phyloP scores from a whole-genome alignment of 1,140 invertebrate genomes.

The Metaphire vulgaris region DNA sequence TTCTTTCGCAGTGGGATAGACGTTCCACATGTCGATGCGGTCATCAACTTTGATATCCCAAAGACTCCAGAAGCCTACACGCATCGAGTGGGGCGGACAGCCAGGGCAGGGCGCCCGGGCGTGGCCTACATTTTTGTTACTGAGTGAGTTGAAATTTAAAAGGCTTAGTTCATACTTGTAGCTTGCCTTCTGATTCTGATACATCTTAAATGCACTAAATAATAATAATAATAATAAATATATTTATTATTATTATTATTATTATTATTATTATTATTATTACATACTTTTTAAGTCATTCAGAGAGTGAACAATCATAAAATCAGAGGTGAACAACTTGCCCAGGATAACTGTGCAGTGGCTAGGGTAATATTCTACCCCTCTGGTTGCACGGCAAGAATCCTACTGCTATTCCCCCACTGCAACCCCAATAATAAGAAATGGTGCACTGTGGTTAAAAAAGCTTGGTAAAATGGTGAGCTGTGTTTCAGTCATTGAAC shows the following conservation, averaged over 20 bases:
- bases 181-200: not conserved
- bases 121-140: slow-evolving; percentile 61
- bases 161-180: not conserved
- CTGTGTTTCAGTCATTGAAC: too few relatives aligned
- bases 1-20: slow-evolving; percentile 73
- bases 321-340: too few relatives aligned
- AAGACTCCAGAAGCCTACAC: slow-evolving; percentile 94
- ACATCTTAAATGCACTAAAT: not conserved
- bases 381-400: too few relatives aligned
- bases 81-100: slow-evolving; percentile 91
- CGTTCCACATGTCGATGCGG: slow-evolving; percentile 95
- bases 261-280: not conserved
- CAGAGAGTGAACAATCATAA: too few relatives aligned
- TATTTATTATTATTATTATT: not conserved
- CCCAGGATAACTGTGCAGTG: too few relatives aligned
- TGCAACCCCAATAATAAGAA: too few relatives aligned
- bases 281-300: not conserved
- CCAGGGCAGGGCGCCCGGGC: slow-evolving; percentile 80
- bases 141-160: slow-evolving; percentile 53
- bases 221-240: not conserved
- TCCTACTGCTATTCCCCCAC: too few relatives aligned
- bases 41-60: slow-evolving; percentile 96
- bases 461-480: too few relatives aligned
- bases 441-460: too few relatives aligned
- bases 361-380: too few relatives aligned